Evolutionary conservation across 2,797 vertebrate species (phyloP).

Genomic region (Alcedo atthis): DNA sequence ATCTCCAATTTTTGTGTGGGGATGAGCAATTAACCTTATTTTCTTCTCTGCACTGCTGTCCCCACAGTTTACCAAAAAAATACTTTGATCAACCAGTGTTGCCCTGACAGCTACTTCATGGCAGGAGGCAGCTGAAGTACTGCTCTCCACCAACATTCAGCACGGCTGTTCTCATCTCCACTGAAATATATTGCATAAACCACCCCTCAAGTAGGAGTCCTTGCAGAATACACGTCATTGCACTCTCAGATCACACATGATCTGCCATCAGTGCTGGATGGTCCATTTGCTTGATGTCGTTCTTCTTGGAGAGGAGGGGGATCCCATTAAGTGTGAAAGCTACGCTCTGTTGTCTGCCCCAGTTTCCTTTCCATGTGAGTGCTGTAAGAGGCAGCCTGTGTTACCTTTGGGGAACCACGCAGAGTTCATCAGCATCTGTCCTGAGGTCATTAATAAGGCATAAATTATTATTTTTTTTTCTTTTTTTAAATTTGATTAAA

Average conservation of each 20-base stretch:
- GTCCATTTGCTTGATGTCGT: neutral
- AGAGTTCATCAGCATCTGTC: conserved; percentile 4
- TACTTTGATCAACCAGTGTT: neutral
- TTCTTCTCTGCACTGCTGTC: neutral
- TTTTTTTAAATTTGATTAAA: neutral
- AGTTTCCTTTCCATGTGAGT: neutral
- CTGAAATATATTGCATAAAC: neutral
- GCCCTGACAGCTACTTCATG: neutral
- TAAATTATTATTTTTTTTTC: neutral
- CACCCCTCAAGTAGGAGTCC: neutral
- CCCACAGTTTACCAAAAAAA: neutral
- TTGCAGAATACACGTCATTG: rapidly evolving
- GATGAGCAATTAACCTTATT: neutral
- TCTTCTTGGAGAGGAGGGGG: neutral
- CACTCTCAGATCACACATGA: neutral
- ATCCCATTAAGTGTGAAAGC: conserved; percentile 1
- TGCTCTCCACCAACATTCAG: neutral
- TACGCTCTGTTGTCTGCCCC: neutral
- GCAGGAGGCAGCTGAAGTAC: neutral
- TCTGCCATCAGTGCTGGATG: neutral
- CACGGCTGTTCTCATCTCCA: neutral
- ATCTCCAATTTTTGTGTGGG: neutral
- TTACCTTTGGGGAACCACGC: neutral
- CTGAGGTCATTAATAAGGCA: neutral
- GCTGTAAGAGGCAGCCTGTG: neutral